Conservation (phyloP, 1,140 invertebrate genomes). For the Colletes latitarsis region DNA sequence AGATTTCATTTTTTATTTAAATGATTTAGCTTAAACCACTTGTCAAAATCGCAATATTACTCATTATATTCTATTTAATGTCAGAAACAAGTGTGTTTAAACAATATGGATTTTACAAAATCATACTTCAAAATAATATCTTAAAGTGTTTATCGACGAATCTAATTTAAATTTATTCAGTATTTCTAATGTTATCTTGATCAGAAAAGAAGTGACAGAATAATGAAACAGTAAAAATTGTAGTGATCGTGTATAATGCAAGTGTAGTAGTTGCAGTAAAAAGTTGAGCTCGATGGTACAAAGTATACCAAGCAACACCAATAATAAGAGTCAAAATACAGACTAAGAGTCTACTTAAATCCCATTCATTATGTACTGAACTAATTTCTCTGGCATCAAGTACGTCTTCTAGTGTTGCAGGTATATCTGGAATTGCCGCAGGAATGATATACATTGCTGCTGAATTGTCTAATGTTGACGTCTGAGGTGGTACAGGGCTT, state of each 20-base stretch:
- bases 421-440: conserved; percentile 72
- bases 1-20: neutral
- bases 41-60: conserved; percentile 34
- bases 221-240: conserved; percentile 83
- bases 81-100: conserved; percentile 10
- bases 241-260: conserved; percentile 83
- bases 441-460: conserved; percentile 74
- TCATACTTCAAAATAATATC: conserved; percentile 15
- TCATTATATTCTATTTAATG: neutral
- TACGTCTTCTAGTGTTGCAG: conserved; percentile 68
- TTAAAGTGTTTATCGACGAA: conserved; percentile 5
- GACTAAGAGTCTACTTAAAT: conserved; percentile 81
- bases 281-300: conserved; percentile 84
- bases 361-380: conserved; percentile 79
- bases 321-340: conserved; percentile 78
- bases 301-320: conserved; percentile 84
- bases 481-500: conserved; percentile 54
- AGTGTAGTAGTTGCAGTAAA: conserved; percentile 85
- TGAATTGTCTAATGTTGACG: conserved; percentile 65
- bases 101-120: conserved; percentile 20
- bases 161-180: conserved; percentile 62
- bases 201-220: conserved; percentile 81
- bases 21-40: conserved; percentile 13
- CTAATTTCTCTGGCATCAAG: conserved; percentile 75
- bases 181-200: conserved; percentile 77